phyloP scores from a whole-genome alignment of 35 echinoderm and acorn worm species.

The Diadema setosum region DNA sequence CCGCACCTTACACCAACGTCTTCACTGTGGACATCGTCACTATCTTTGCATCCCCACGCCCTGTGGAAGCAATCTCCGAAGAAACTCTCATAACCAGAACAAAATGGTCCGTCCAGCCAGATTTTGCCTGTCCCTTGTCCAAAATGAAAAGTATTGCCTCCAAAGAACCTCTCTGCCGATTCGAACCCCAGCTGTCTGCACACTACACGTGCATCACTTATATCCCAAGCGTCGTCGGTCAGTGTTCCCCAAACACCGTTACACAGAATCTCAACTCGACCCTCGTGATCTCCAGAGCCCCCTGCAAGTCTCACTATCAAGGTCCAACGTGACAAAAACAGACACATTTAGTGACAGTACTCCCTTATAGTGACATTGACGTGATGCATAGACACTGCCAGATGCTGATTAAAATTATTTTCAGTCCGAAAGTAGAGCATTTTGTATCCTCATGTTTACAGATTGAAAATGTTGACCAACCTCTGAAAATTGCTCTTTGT shows the following conservation, averaged over 20 bases:
- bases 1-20: no score
- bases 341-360: no score
- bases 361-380: no score
- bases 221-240: slow-evolving; percentile 31
- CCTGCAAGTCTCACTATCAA: slow-evolving; percentile 1
- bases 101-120: slow-evolving; percentile 17
- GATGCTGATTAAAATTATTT: no score
- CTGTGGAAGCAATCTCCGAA: background rate
- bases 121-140: slow-evolving; percentile 14
- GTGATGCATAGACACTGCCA: no score
- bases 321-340: background rate
- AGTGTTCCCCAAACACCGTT: slow-evolving; percentile 17
- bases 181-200: slow-evolving; percentile 9
- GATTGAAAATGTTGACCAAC: no score
- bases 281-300: background rate
- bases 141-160: background rate
- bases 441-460: no score
- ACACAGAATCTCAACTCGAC: slow-evolving; percentile 31
- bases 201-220: slow-evolving; percentile 20
- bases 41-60: no score
- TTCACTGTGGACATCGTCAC: no score
- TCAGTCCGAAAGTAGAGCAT: no score
- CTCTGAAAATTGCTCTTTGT: no score
- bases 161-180: background rate
- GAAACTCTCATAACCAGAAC: slow-evolving; percentile 1